Percentiles rank a stretch among this genome's conserved stretches.
These are phyloP conservation scores for Limnephilus lunatus DNA, from an alignment of 2,888 invertebrate genomes.

Conservation along the genomic window DNA sequence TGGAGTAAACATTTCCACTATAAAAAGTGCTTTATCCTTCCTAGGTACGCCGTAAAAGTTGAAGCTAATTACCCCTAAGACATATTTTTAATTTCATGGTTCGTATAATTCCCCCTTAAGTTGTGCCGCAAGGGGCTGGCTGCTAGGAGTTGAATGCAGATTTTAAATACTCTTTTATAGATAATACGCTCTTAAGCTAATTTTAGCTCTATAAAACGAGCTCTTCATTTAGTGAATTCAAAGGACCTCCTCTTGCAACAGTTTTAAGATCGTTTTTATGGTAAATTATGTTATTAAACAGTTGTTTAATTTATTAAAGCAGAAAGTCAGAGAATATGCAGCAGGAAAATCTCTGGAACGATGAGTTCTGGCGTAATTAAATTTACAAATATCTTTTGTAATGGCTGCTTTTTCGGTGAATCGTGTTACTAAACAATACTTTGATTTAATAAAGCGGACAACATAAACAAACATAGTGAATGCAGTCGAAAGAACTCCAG, in stretches of 20 bases:
- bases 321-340: too few relatives aligned
- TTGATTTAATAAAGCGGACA: too few relatives aligned
- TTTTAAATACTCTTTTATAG: slow-evolving; percentile 49
- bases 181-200: slow-evolving; percentile 45
- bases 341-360: too few relatives aligned
- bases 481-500: too few relatives aligned
- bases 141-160: slow-evolving; percentile 42
- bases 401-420: too few relatives aligned
- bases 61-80: slow-evolving; percentile 80
- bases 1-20: slow-evolving; percentile 53
- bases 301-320: background rate
- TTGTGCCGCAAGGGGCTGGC: slow-evolving; percentile 54
- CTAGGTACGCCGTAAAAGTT: slow-evolving; percentile 64
- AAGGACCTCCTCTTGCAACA: background rate
- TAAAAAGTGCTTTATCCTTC: slow-evolving; percentile 47
- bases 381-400: too few relatives aligned
- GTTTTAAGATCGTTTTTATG: background rate
- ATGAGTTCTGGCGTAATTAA: too few relatives aligned
- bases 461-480: too few relatives aligned
- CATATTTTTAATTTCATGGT: slow-evolving; percentile 81
- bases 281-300: background rate
- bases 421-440: too few relatives aligned
- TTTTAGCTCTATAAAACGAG: slow-evolving; percentile 42
- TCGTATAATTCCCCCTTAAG: slow-evolving; percentile 68
- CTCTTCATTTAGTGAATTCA: slow-evolving; percentile 10